Evolutionary conservation across 2,797 vertebrate genomes (phyloP).

Genomic region (Tokudaia tokunoshimensis): DNA sequence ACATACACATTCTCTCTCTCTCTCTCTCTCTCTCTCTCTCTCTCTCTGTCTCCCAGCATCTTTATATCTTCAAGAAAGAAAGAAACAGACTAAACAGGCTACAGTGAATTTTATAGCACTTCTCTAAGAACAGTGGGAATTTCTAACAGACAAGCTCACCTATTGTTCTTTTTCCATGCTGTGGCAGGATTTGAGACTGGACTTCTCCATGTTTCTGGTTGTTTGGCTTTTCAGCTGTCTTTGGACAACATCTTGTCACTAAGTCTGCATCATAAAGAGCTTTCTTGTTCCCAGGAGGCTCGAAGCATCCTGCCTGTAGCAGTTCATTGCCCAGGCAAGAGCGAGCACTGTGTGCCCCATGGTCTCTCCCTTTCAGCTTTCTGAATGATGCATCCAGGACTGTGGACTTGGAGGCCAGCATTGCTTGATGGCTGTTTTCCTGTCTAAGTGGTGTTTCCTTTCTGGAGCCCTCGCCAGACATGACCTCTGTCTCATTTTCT

Average conservation of each 20-base stretch:
- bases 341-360: slow-evolving; percentile 69
- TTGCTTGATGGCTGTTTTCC: slow-evolving; percentile 80
- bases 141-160: slow-evolving; percentile 81
- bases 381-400: slow-evolving; percentile 71
- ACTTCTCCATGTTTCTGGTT: slow-evolving; percentile 68
- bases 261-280: slow-evolving; percentile 65
- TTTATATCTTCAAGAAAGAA: slow-evolving; percentile 41
- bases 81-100: neutral
- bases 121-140: neutral
- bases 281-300: slow-evolving; percentile 61
- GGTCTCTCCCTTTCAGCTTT: slow-evolving; percentile 72
- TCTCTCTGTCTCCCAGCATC: neutral
- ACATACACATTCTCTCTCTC: neutral
- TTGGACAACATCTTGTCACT: slow-evolving; percentile 65
- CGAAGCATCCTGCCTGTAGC: slow-evolving; percentile 66
- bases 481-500: slow-evolving; percentile 85
- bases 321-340: slow-evolving; percentile 84
- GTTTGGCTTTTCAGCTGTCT: slow-evolving; percentile 70
- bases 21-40: neutral
- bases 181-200: slow-evolving; percentile 36
- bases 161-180: slow-evolving; percentile 75
- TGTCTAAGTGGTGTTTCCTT: slow-evolving; percentile 78
- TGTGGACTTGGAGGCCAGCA: slow-evolving; percentile 66
- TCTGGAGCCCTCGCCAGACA: slow-evolving; percentile 77
- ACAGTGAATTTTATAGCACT: slow-evolving; percentile 14